Base-by-base conservation (phyloP, 1,140 invertebrate genomes). In the Streblospio benedicti region DNA sequence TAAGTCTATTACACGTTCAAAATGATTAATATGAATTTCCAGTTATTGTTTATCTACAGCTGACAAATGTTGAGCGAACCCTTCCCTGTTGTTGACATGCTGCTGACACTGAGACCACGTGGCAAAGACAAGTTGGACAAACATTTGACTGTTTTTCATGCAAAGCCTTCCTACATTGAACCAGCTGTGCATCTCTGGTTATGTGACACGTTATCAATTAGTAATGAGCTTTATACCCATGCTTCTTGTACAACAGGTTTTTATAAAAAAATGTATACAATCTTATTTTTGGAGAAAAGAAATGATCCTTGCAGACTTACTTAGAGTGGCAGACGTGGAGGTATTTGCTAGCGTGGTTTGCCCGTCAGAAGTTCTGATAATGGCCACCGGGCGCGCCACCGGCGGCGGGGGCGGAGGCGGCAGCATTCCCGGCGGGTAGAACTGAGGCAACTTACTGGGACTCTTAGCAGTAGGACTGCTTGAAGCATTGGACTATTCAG, bases 311-410 rank as follows among this genome's bases (percentile, higher is more conserved):
- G 20, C 1, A 49, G 54, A 82, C 81, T 57, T 61, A 69, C 89
- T 88, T 63, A 89, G 91, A 38, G 90, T 91, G 50, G 50, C 35
- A 14, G 31, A 28, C 18, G 32, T 41, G 33, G 2, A 4, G 33
- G 25, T 20, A 38, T 38, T 56, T 0, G 33, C 23, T 4, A 31
- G 23, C 30, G 4, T 31, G 18, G 14, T 38, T 33, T 71, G 67
- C 9, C 69, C 71, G 62, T 76, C 72, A 52, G 74, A 73, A n/a
- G 72, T 73, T 70, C 91, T 83, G 68, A 96, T 91, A 65, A 97
- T 94, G 25, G 93, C 91, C 9, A 97, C 93, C 0, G 93, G 93
- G 65, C 93, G 82, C 2, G 93, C 92, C 89, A 96, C 93, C 6
- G 91, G 91, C 25, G 72, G 70, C 14, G 73, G 75, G 12, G 81